phyloP scores from a whole-genome alignment of 2,888 invertebrate genomes.

The Alloscopus bannaensis region DNA sequence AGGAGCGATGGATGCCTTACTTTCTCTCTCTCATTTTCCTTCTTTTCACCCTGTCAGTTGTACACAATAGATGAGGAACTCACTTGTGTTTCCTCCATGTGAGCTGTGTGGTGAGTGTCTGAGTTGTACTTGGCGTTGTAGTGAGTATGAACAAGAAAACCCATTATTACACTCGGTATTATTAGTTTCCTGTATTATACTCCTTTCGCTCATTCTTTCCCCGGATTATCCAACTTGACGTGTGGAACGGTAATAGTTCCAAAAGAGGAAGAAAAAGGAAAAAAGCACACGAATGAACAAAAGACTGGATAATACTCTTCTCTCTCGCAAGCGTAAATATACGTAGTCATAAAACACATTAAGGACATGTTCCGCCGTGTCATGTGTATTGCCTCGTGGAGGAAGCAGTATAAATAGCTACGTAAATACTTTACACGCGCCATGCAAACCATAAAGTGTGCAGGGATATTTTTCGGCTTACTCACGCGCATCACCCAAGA shows the following conservation, averaged over 20 bases:
- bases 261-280: slow-evolving; percentile 11
- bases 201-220: background rate
- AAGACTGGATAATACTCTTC: too few relatives aligned
- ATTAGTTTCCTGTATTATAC: slow-evolving; percentile 21
- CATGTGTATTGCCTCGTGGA: too few relatives aligned
- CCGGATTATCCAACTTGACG: slow-evolving; percentile 8
- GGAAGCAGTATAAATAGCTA: too few relatives aligned
- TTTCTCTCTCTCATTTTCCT: too few relatives aligned
- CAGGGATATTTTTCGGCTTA: too few relatives aligned
- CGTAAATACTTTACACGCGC: background rate
- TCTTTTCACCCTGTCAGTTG: too few relatives aligned
- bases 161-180: slow-evolving; percentile 5
- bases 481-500: too few relatives aligned
- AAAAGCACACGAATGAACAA: background rate
- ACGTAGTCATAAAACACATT: too few relatives aligned
- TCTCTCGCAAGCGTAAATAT: background rate
- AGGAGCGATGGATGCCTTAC: too few relatives aligned
- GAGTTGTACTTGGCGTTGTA: background rate
- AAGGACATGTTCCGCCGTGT: too few relatives aligned
- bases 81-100: too few relatives aligned
- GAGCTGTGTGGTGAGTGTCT: slow-evolving; percentile 3
- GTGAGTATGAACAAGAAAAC: background rate
- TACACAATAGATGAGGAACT: too few relatives aligned
- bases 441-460: background rate
- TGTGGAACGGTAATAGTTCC: background rate